These are phyloP conservation scores for Morpho achilles DNA, from an alignment of 2,888 invertebrate species.

Conservation along the genomic window DNA sequence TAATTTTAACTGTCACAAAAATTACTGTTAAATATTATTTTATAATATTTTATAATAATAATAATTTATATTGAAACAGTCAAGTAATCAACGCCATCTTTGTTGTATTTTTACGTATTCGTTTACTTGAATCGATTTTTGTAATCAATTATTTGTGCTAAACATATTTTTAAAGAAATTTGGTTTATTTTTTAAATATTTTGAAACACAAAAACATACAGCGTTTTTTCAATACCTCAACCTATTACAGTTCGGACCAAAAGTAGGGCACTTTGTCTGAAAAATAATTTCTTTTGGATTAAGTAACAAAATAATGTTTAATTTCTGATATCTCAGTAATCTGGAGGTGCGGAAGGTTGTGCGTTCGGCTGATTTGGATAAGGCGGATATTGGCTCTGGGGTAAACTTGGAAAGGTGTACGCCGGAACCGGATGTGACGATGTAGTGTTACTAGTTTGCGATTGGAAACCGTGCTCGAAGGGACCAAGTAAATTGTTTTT, in stretches of 20 bases:
- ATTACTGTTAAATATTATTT: no score
- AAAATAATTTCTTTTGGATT: background rate
- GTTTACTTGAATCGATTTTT: no score
- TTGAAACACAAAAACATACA: background rate
- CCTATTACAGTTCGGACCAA: background rate
- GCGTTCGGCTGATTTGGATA: conserved; percentile 4
- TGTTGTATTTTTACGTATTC: no score
- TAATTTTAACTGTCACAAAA: no score
- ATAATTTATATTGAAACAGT: no score
- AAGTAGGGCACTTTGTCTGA: no score
- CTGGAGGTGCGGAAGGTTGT: conserved; percentile 1
- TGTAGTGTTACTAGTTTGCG: background rate
- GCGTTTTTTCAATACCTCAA: background rate
- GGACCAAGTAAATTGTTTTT: conserved; percentile 11
- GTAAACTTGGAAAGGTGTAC: conserved; percentile 8
- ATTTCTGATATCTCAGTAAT: background rate
- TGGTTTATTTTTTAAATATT: background rate
- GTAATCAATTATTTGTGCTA: no score
- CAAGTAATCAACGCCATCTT: no score
- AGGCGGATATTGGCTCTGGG: conserved; percentile 3
- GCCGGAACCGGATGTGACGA: conserved; percentile 4
- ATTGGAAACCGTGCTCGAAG: conserved; percentile 13
- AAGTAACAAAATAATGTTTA: background rate
- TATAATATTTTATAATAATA: no score
- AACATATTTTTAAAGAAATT: no score